phyloP scores from a whole-genome alignment of 1,140 invertebrate species.

The Trichogramma pretiosum region DNA sequence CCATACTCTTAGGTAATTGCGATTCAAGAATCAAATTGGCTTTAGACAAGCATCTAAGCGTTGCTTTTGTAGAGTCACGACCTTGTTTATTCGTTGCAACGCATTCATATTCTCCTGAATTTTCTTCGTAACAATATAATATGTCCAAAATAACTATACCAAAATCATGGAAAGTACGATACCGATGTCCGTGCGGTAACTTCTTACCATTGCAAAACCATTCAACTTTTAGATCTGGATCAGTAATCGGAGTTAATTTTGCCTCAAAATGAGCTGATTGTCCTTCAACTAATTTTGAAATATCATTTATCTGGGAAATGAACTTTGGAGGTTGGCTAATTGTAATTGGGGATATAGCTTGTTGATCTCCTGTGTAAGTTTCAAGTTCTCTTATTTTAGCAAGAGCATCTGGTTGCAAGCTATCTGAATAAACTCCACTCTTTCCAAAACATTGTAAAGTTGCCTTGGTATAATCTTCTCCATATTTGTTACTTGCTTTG shows the following conservation, averaged over 20 bases:
- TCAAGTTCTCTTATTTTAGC: constrained; percentile 85
- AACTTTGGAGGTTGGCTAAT: constrained; percentile 80
- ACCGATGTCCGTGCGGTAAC: constrained; percentile 84
- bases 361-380: constrained; percentile 55
- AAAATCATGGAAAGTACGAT: constrained; percentile 94
- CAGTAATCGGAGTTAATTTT: constrained; percentile 77
- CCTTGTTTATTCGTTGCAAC: constrained; percentile 86
- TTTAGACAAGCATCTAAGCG: constrained; percentile 79
- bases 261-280: constrained; percentile 93
- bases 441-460: constrained; percentile 74
- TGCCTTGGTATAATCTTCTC: constrained; percentile 78
- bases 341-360: constrained; percentile 53
- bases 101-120: constrained; percentile 88
- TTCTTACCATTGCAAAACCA: constrained; percentile 94
- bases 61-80: constrained; percentile 77
- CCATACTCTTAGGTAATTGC: constrained; percentile 89
- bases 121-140: constrained; percentile 93
- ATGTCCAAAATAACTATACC: constrained; percentile 94
- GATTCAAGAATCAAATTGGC: constrained; percentile 86
- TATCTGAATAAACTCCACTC: constrained; percentile 85
- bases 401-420: constrained; percentile 87
- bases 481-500: constrained; percentile 81
- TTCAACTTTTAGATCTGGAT: constrained; percentile 87
- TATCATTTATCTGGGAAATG: constrained; percentile 74
- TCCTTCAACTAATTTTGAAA: constrained; percentile 76